A percentile compares a stretch with the other conserved stretches of the same genome.
Evolutionary conservation across 37 sponge, comb jelly and placozoan genomes (phyloP).

Genomic region (Beroe forskalii): DNA sequence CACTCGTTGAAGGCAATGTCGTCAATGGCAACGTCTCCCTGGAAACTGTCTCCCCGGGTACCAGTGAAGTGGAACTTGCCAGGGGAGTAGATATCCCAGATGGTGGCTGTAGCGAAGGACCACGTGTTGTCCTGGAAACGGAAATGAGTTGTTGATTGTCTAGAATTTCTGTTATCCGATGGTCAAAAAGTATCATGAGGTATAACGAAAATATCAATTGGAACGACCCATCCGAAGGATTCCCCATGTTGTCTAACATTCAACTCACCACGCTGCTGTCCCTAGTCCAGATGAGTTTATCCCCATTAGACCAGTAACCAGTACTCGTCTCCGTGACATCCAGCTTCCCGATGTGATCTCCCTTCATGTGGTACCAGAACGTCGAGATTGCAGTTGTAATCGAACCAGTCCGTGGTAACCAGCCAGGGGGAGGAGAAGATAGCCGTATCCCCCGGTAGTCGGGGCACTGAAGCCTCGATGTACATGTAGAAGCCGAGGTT

Average conservation of each 20-base stretch:
- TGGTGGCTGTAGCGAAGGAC: constrained; percentile 60
- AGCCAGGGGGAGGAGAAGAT: constrained; percentile 62
- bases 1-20: constrained; percentile 55
- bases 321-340: constrained; percentile 61
- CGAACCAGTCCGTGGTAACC: constrained; percentile 44
- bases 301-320: constrained; percentile 24
- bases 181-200: background rate
- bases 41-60: constrained; percentile 7
- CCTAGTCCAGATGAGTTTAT: constrained; percentile 29
- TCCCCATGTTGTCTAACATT: too few species aligned
- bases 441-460: constrained; percentile 35
- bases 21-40: constrained; percentile 59
- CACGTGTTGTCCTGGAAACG: constrained; percentile 46
- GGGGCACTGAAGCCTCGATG: constrained; percentile 60
- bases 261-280: constrained; percentile 29
- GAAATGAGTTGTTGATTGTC: background rate
- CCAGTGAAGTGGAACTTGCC: constrained; percentile 62
- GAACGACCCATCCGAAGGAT: too few species aligned
- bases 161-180: background rate
- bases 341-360: constrained; percentile 65
- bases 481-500: constrained; percentile 59
- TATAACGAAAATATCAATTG: too few species aligned
- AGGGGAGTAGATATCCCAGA: constrained; percentile 65
- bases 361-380: constrained; percentile 71
- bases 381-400: constrained; percentile 63